Evolutionary conservation across 23 tunicate species (phyloP).

Genomic region (Aplidium turbinatum): DNA sequence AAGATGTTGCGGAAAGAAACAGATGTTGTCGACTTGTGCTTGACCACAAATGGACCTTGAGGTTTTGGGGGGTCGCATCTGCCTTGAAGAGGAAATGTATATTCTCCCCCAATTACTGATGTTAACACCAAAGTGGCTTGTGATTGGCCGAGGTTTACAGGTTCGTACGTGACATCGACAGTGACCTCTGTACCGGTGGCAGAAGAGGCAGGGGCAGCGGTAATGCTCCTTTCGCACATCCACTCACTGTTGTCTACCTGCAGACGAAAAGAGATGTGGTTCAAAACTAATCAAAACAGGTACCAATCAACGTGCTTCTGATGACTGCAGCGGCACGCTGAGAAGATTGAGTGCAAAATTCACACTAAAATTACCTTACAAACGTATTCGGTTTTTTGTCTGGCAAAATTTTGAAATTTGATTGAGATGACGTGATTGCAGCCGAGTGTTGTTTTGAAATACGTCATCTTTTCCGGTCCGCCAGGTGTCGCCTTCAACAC

Average conservation of each 20-base stretch:
- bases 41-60: slow-evolving; percentile 80
- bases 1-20: slow-evolving; percentile 80
- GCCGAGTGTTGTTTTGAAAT: slow-evolving; percentile 61
- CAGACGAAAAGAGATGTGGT: background rate
- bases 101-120: slow-evolving; percentile 84
- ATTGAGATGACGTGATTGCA: slow-evolving; percentile 54
- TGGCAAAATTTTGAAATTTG: slow-evolving; percentile 72
- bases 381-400: slow-evolving; percentile 74
- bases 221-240: slow-evolving; percentile 63
- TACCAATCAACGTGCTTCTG: too few relatives aligned
- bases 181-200: slow-evolving; percentile 83
- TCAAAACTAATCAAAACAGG: too few relatives aligned
- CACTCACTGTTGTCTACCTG: slow-evolving; percentile 57
- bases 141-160: slow-evolving; percentile 52
- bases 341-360: background rate
- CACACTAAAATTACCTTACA: slow-evolving; percentile 53
- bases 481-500: slow-evolving; percentile 55
- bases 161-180: slow-evolving; percentile 79
- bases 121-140: slow-evolving; percentile 62
- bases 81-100: slow-evolving; percentile 74
- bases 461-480: slow-evolving; percentile 61
- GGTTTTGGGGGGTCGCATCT: slow-evolving; percentile 66
- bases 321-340: background rate
- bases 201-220: slow-evolving; percentile 83
- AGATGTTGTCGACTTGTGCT: slow-evolving; percentile 54